phyloP scores from a whole-genome alignment of 2,888 invertebrate genomes.

The Lepidochrysops patricia region DNA sequence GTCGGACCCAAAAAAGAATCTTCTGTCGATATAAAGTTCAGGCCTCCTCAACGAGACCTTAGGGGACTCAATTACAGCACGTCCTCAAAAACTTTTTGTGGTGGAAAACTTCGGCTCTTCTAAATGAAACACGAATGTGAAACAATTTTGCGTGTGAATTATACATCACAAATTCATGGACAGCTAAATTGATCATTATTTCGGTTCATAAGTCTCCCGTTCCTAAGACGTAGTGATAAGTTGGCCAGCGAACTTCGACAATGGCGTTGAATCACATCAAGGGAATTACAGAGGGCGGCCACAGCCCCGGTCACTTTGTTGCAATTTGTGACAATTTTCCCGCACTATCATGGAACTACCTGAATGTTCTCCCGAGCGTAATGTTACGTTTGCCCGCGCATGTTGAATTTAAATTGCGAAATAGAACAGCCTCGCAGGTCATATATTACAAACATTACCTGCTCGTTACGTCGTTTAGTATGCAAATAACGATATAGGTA shows the following conservation, averaged over 20 bases:
- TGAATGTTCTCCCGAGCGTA: conserved; percentile 22
- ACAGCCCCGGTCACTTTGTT: conserved; percentile 44
- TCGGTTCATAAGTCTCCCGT: not conserved
- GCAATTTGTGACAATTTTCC: conserved; percentile 50
- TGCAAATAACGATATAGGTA: not conserved
- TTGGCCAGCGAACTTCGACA: conserved; percentile 30
- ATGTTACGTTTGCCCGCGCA: conserved; percentile 14
- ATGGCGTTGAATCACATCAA: conserved; percentile 43
- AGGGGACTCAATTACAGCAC: not conserved
- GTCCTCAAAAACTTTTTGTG: not conserved
- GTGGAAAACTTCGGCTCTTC: not conserved
- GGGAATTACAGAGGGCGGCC: conserved; percentile 42
- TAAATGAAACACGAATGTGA: not conserved
- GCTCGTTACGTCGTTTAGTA: not conserved
- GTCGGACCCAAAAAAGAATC: not conserved
- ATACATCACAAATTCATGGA: not conserved
- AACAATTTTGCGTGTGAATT: not conserved
- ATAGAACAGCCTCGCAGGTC: conserved; percentile 4
- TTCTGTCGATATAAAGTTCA: not conserved
- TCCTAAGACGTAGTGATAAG: conserved; percentile 39
- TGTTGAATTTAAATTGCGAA: not conserved
- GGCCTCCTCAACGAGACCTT: not conserved
- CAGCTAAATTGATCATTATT: not conserved
- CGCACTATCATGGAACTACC: conserved; percentile 31
- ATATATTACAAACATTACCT: not conserved